Conservation (phyloP, 2,797 vertebrate genomes). For the Zenarchopterus dispar region DNA sequence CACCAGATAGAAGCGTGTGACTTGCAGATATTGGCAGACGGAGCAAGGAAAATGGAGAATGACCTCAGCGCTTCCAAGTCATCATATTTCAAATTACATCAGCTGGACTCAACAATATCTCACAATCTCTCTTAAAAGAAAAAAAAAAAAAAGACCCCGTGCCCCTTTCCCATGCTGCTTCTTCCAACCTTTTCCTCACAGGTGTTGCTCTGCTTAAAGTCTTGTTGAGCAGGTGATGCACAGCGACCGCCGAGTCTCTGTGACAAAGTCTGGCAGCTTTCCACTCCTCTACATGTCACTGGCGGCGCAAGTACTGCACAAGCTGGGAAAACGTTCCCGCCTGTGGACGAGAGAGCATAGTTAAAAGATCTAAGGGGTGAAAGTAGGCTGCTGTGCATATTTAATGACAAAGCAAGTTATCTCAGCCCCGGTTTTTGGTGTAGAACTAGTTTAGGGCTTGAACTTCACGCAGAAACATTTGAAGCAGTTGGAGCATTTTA, state of each 20-base stretch:
- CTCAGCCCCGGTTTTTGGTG: constrained; percentile 31
- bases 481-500: constrained; percentile 46
- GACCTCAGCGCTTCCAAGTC: constrained; percentile 61
- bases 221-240: not conserved
- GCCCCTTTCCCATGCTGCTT: constrained; percentile 17
- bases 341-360: constrained; percentile 17
- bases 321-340: constrained; percentile 38
- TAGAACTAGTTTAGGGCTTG: constrained; percentile 22
- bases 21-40: constrained; percentile 43
- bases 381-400: constrained; percentile 63
- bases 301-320: constrained; percentile 15
- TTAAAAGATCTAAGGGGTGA: constrained; percentile 31
- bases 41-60: constrained; percentile 31
- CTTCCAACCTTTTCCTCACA: constrained; percentile 4
- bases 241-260: not conserved
- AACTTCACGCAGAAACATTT: constrained; percentile 43
- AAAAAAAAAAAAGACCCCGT: constrained; percentile 14
- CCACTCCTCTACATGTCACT: constrained; percentile 17
- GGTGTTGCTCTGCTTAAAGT: not conserved
- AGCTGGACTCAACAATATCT: constrained; percentile 28
- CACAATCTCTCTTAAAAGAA: constrained; percentile 3
- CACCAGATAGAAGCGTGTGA: constrained; percentile 17
- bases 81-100: constrained; percentile 58
- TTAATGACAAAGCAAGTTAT: constrained; percentile 53
- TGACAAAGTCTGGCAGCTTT: constrained; percentile 27